These are phyloP conservation scores for Rhingia campestris DNA, from an alignment of 2,888 invertebrate species.

Conservation along the genomic window DNA sequence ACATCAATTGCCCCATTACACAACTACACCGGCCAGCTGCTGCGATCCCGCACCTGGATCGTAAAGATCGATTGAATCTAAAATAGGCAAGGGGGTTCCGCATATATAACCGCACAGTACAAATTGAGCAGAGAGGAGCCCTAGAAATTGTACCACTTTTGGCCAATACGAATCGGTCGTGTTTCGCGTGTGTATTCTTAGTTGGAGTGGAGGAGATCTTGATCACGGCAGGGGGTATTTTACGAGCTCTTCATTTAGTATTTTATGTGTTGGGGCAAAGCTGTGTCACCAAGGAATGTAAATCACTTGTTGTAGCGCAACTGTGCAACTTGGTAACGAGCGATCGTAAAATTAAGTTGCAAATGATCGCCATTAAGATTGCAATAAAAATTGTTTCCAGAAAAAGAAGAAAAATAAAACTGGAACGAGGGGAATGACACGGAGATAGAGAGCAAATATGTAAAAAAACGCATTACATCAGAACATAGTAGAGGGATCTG, in stretches of 20 bases:
- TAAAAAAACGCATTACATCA: no score
- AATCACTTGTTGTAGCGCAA: constrained; percentile 40
- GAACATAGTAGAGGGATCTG: no score
- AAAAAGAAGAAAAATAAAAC: no score
- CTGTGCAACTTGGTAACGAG: constrained; percentile 34
- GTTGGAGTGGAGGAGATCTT: constrained; percentile 37
- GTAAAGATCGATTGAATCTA: constrained; percentile 37
- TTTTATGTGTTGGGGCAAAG: constrained; percentile 29
- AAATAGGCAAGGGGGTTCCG: neutral
- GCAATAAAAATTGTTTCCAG: constrained; percentile 23
- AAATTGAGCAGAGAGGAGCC: constrained; percentile 28
- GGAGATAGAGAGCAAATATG: no score
- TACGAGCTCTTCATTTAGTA: constrained; percentile 63
- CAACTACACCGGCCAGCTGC: constrained; percentile 37
- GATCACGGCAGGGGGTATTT: constrained; percentile 48
- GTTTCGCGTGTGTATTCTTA: constrained; percentile 37
- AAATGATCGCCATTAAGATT: constrained; percentile 54
- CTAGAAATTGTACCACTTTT: constrained; percentile 36
- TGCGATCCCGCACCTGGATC: constrained; percentile 35
- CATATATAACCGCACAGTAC: constrained; percentile 1
- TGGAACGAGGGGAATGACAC: no score
- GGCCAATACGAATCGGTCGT: constrained; percentile 6
- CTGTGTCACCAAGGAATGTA: constrained; percentile 47
- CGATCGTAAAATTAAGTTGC: constrained; percentile 57
- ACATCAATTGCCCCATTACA: constrained; percentile 35